Evolutionary conservation across 2,113 vertebrate genomes (phyloP).

Genomic region (Pithys albifrons): DNA sequence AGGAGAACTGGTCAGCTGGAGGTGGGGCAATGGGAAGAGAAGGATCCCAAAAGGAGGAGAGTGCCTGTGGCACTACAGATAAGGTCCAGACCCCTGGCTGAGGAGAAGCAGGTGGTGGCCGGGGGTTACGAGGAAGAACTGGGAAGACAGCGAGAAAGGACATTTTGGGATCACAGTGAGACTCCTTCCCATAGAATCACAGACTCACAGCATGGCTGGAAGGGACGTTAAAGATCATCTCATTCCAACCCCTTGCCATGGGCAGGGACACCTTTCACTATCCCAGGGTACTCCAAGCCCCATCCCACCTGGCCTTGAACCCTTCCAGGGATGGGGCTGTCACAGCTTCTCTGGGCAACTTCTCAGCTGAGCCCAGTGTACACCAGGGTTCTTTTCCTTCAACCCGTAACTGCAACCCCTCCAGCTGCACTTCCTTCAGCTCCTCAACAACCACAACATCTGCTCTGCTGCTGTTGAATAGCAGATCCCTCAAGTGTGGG

Average conservation of each 20-base stretch:
- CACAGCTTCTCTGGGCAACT: not conserved
- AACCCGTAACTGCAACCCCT: not conserved
- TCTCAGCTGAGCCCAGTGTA: not conserved
- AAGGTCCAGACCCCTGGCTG: not conserved
- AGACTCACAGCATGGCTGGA: not conserved
- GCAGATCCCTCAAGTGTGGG: not conserved
- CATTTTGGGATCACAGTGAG: not conserved
- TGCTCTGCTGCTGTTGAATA: not conserved
- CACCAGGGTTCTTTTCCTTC: accelerated
- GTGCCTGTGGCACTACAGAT: not conserved
- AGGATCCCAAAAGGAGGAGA: not conserved
- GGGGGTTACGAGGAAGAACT: not conserved
- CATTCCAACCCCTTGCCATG: not conserved
- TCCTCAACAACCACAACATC: not conserved
- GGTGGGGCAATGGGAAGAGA: not conserved
- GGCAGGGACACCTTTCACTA: not conserved
- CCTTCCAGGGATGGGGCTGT: not conserved
- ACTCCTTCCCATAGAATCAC: not conserved
- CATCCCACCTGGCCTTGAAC: not conserved
- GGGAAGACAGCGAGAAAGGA: not conserved
- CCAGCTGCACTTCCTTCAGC: not conserved
- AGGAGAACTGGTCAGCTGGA: not conserved
- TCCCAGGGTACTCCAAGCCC: not conserved
- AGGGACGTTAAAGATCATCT: not conserved
- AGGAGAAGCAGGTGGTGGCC: not conserved